A percentile compares a stretch with the other conserved stretches of the same genome.
These are phyloP conservation scores for Oligia fasciuncula DNA, from an alignment of 2,888 invertebrate genomes.

Conservation along the genomic window DNA sequence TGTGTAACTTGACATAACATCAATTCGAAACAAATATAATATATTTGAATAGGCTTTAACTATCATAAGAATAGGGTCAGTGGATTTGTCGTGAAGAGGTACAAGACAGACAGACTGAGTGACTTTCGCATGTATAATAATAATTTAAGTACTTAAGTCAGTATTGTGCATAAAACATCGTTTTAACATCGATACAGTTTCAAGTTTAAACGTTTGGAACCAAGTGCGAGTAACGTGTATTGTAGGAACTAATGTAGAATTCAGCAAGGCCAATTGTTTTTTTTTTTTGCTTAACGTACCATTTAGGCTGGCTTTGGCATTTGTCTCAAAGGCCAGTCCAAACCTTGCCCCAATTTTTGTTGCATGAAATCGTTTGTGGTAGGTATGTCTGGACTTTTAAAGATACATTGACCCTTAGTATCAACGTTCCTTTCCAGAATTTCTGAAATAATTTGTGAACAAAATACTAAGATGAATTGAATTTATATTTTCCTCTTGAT, in stretches of 20 bases:
- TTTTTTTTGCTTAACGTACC: slow-evolving; percentile 3
- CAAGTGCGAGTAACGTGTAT: not conserved
- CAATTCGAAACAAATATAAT: no score
- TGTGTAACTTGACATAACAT: no score
- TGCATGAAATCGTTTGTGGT: not conserved
- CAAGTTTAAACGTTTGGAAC: slow-evolving; percentile 22
- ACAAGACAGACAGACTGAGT: not conserved
- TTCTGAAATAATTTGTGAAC: not conserved
- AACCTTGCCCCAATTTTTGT: not conserved
- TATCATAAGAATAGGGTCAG: not conserved
- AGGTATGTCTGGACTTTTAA: not conserved
- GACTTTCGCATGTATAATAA: not conserved
- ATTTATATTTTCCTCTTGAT: not conserved
- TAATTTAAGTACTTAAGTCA: not conserved
- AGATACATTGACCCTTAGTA: not conserved
- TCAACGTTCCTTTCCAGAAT: not conserved
- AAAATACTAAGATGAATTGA: not conserved
- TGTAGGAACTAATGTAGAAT: slow-evolving; percentile 12
- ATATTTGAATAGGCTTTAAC: no score
- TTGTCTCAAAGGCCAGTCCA: slow-evolving; percentile 6
- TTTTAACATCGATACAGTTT: slow-evolving; percentile 24
- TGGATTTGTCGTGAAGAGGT: rapidly evolving
- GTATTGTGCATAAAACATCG: slow-evolving; percentile 21
- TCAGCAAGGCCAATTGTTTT: slow-evolving; percentile 16
- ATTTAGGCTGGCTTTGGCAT: not conserved